These are phyloP conservation scores for Serripes groenlandicus DNA, from an alignment of 2,888 invertebrate species.

Conservation along the genomic window DNA sequence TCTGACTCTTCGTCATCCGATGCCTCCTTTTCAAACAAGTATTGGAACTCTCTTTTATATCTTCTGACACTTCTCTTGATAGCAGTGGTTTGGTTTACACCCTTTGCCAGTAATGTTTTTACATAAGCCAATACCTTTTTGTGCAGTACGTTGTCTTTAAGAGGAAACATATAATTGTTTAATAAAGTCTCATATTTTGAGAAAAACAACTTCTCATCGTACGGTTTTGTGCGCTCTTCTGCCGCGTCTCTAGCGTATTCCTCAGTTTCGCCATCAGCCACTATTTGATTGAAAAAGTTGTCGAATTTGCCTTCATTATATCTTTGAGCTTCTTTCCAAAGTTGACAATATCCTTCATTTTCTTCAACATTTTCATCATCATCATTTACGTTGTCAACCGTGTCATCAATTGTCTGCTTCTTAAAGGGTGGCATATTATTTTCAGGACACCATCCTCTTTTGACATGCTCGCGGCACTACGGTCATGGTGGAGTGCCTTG, in stretches of 20 bases:
- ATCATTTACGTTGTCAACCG: too few relatives aligned
- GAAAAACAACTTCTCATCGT: constrained; percentile 24
- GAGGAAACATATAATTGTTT: constrained; percentile 11
- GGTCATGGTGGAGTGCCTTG: too few relatives aligned
- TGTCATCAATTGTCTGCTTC: too few relatives aligned
- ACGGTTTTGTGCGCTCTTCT: too few relatives aligned
- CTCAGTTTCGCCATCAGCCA: constrained; percentile 17
- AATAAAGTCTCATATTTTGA: constrained; percentile 24
- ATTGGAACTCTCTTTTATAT: constrained; percentile 7
- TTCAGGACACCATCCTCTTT: too few relatives aligned
- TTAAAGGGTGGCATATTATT: too few relatives aligned
- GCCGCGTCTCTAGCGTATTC: constrained; percentile 24
- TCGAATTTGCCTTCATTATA: constrained; percentile 24
- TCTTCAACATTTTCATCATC: too few relatives aligned
- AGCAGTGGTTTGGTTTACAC: constrained; percentile 14
- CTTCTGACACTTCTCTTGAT: constrained; percentile 10
- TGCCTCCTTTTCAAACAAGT: too few relatives aligned
- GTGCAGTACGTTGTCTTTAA: constrained; percentile 8
- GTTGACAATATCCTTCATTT: too few relatives aligned
- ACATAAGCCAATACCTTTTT: too few relatives aligned
- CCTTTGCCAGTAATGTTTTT: constrained; percentile 12
- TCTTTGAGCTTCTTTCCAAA: too few relatives aligned
- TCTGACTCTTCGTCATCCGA: constrained; percentile 12
- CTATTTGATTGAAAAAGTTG: constrained; percentile 14
- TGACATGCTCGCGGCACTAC: too few relatives aligned